These are phyloP conservation scores for Dufourea novaeangliae DNA, from an alignment of 1,140 invertebrate species.

Conservation along the genomic window DNA sequence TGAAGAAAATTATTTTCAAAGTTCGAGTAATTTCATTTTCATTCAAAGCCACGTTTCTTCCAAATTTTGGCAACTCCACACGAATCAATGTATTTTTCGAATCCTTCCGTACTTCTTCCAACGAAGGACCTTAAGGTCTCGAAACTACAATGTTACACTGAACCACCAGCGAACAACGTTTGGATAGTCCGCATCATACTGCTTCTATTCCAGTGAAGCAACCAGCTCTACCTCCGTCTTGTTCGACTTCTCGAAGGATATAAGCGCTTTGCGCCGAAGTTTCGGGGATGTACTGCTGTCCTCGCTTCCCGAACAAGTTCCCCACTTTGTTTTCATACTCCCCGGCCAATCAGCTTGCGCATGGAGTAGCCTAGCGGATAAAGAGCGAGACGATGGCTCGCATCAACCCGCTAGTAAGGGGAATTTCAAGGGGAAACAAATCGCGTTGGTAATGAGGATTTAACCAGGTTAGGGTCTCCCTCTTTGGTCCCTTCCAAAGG, in stretches of 20 bases:
- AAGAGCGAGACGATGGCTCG: constrained; percentile 5
- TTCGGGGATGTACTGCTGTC: constrained; percentile 39
- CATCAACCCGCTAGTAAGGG: constrained; percentile 57
- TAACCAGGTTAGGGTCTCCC: constrained; percentile 65
- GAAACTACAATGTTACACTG: not conserved
- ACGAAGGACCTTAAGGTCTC: too few relatives aligned
- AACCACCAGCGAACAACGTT: not conserved
- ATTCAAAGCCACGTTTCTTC: too few relatives aligned
- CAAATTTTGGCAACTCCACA: too few relatives aligned
- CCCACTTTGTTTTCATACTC: constrained; percentile 37
- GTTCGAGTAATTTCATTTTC: too few relatives aligned
- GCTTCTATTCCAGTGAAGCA: not conserved
- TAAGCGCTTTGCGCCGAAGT: constrained; percentile 42
- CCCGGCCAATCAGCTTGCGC: constrained; percentile 35
- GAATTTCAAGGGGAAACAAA: constrained; percentile 65
- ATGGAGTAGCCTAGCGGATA: constrained; percentile 14
- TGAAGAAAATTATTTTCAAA: too few relatives aligned
- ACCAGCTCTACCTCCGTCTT: not conserved
- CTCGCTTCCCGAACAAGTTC: constrained; percentile 12
- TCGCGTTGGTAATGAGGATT: constrained; percentile 66
- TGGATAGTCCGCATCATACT: not conserved
- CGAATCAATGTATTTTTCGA: too few relatives aligned
- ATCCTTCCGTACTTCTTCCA: too few relatives aligned
- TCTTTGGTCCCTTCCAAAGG: not conserved
- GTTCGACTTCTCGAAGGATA: not conserved